These are phyloP conservation scores for Apoderus coryli DNA, from an alignment of 2,888 invertebrate species.

Conservation along the genomic window DNA sequence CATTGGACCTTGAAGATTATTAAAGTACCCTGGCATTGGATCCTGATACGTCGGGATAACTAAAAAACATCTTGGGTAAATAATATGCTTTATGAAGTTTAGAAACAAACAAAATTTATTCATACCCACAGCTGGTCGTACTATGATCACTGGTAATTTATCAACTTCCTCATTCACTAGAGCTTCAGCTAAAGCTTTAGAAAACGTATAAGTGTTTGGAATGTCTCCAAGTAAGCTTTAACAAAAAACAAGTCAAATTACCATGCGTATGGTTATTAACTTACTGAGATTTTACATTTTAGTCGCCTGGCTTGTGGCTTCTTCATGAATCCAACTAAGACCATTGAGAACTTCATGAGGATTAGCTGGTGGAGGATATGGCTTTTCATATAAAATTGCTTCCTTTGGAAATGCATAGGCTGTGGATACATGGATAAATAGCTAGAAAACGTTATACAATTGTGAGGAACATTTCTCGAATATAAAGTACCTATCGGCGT, in stretches of 20 bases:
- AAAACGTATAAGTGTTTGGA: constrained; percentile 88
- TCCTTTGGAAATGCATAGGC: constrained; percentile 83
- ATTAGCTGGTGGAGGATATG: constrained; percentile 47
- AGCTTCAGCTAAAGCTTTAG: constrained; percentile 81
- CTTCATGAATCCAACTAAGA: constrained; percentile 21
- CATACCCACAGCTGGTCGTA: constrained; percentile 72
- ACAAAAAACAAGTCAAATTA: constrained; percentile 19
- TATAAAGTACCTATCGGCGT: too few species aligned
- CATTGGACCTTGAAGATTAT: constrained; percentile 81
- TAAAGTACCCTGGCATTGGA: constrained; percentile 78
- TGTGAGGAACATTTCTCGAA: too few species aligned
- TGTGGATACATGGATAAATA: constrained; percentile 76
- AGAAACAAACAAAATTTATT: too few species aligned
- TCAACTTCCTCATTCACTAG: constrained; percentile 63
- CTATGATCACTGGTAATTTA: constrained; percentile 61
- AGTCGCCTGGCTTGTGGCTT: constrained; percentile 16
- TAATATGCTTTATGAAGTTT: too few species aligned
- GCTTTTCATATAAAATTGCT: constrained; percentile 56
- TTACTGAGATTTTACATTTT: constrained; percentile 19
- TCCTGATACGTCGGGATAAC: constrained; percentile 66
- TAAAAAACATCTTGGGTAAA: too few species aligned
- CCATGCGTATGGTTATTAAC: too few species aligned
- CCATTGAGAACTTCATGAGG: constrained; percentile 21
- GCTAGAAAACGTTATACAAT: constrained; percentile 16
- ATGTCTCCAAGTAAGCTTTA: constrained; percentile 56